Evolutionary conservation across 2,888 invertebrate genomes (phyloP), one percentile per base, ranked within the genome.

Genomic region (Caenorhabditis becei): DNA sequence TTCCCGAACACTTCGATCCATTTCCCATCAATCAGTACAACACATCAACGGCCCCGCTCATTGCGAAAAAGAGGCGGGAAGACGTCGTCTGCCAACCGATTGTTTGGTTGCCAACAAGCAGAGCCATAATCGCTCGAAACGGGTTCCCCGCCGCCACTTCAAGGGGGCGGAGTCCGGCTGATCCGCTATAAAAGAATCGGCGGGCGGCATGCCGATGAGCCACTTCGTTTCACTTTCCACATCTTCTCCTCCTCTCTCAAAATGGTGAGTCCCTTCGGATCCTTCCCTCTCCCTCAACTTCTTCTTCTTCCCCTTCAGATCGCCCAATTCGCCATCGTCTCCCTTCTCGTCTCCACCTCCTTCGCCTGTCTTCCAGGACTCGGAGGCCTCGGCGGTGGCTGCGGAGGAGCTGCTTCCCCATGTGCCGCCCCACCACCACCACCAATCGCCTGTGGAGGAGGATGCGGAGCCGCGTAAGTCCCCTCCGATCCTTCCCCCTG

Each of bases 291-390:
- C 24, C 37, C 20, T 7, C 20, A 20, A 11, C 53, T 44, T 58
- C 14, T 56, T 28, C n/a, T 20, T 49, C 56, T 18, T 32, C 24
- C n/a, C 16, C 18, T 51, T 18, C 14, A 74, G 74, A 65, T 65
- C 35, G 74, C 74, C 65, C 66, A 67, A 23, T 53, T 66, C 67
- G 51, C 61, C 32, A 41, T 77, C 67, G 28, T 44, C 24, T 53
- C 62, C 14, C 67, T 72, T 2, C 51, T 80, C 23, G 65, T 80
- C 58, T 74, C 74, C 62, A 47, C 61, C 62, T 49, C 80, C 24
- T 62, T 66, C 47, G 80, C 77, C 24, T 80, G 80, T 51, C 70
- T 80, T 65, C 80, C 80, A 54, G 80, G 80, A 37, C 77, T 80
- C 51, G 80, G 80, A 37, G 75, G 70, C 10, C 58, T 65, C 41